These are phyloP conservation scores for Apeira syringaria DNA, from an alignment of 2,888 invertebrate species.

Conservation along the genomic window DNA sequence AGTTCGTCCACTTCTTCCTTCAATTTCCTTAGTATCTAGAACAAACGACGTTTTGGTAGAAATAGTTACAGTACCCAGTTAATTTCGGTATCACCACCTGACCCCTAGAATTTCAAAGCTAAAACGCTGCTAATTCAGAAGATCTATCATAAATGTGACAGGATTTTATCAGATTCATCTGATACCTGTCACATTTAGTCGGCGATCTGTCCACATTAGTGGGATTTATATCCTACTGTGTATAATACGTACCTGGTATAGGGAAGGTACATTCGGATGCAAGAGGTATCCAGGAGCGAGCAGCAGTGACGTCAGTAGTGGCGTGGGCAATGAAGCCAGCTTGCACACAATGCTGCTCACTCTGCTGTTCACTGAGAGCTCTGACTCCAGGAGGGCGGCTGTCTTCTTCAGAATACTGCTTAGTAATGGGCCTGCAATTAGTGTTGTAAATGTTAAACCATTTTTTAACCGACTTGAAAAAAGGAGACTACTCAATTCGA, in stretches of 20 bases:
- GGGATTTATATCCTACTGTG: no score
- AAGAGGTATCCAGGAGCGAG: constrained; percentile 91
- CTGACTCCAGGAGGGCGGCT: constrained; percentile 92
- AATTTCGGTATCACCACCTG: no score
- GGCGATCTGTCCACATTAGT: no score
- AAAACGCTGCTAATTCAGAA: no score
- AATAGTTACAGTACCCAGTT: no score
- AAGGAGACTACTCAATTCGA: no score
- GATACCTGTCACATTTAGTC: no score
- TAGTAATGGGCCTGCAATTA: constrained; percentile 90
- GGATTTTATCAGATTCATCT: no score
- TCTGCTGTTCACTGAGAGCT: constrained; percentile 93
- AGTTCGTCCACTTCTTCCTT: constrained; percentile 94
- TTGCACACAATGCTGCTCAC: constrained; percentile 94
- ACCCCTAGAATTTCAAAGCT: no score
- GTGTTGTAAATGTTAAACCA: no score
- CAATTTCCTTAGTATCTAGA: constrained; percentile 75
- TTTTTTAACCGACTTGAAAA: no score
- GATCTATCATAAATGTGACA: no score
- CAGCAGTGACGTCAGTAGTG: constrained; percentile 93
- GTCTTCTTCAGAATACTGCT: constrained; percentile 91
- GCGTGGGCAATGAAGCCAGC: constrained; percentile 94
- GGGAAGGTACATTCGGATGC: constrained; percentile 95
- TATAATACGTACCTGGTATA: constrained; percentile 97
- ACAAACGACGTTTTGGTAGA: constrained; percentile 2